Evolutionary conservation across 2,113 vertebrate genomes (phyloP).

Genomic region (Elaphurus davidianus): DNA sequence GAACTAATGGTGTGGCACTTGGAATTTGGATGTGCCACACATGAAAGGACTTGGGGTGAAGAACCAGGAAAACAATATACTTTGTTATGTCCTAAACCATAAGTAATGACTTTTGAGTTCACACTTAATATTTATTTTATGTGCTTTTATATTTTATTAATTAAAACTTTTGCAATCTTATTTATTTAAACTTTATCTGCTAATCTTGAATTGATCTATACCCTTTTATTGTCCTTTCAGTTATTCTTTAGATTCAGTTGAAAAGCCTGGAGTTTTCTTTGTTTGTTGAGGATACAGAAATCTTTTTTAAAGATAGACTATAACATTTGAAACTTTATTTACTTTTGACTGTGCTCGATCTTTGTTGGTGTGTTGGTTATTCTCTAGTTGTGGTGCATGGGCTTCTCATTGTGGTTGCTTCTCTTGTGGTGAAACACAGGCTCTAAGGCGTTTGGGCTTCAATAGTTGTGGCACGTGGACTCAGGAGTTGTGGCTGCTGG

Average conservation of each 20-base stretch:
- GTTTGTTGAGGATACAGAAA: not conserved
- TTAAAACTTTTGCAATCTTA: not conserved
- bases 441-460: not conserved
- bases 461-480: not conserved
- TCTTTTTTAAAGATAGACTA: not conserved
- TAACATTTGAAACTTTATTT: not conserved
- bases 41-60: not conserved
- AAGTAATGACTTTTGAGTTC: not conserved
- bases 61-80: not conserved
- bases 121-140: not conserved
- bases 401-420: not conserved
- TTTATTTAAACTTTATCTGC: not conserved
- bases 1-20: not conserved
- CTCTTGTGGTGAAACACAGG: not conserved
- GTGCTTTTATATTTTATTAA: not conserved
- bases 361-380: not conserved
- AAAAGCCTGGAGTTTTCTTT: not conserved
- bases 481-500: not conserved
- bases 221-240: not conserved
- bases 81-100: not conserved
- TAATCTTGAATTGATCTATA: not conserved
- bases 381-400: not conserved
- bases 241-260: not conserved
- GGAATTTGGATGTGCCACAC: accelerated
- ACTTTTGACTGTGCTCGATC: not conserved